Evolutionary conservation across 1,140 invertebrate genomes (phyloP).

Genomic region (Littorina saxatilis): DNA sequence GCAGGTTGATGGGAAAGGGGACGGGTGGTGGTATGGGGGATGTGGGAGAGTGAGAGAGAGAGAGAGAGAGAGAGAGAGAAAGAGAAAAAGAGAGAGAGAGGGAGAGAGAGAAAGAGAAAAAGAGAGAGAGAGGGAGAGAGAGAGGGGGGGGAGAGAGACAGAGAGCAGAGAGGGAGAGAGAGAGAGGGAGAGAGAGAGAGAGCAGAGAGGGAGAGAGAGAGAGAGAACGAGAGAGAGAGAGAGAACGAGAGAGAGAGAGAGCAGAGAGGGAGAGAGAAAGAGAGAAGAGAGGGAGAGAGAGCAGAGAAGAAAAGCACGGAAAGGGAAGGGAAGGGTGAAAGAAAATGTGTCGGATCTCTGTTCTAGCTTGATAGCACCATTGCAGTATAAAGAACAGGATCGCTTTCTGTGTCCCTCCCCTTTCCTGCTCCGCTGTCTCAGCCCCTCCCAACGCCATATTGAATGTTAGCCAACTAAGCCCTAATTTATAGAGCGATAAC

Average conservation of each 20-base stretch:
- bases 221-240: too few species aligned
- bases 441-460: conserved; percentile 26
- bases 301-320: too few species aligned
- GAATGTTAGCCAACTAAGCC: conserved; percentile 30
- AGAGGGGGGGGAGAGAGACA: neutral
- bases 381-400: neutral
- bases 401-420: neutral
- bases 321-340: too few species aligned
- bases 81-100: too few species aligned
- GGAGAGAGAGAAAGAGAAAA: too few species aligned
- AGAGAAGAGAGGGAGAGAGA: too few species aligned
- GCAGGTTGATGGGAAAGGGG: too few species aligned
- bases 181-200: neutral
- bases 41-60: neutral
- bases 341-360: conserved; percentile 1
- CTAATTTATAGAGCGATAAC: conserved; percentile 50
- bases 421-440: neutral
- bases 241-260: too few species aligned
- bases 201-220: too few species aligned
- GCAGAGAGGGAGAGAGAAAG: neutral
- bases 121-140: too few species aligned
- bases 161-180: neutral
- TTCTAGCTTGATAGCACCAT: conserved; percentile 1
- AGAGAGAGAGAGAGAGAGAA: neutral
- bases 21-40: too few species aligned